Evolutionary conservation across 2,797 vertebrate species (phyloP), one percentile per base, ranked within the genome.

Genomic region (Mus minutoides): DNA sequence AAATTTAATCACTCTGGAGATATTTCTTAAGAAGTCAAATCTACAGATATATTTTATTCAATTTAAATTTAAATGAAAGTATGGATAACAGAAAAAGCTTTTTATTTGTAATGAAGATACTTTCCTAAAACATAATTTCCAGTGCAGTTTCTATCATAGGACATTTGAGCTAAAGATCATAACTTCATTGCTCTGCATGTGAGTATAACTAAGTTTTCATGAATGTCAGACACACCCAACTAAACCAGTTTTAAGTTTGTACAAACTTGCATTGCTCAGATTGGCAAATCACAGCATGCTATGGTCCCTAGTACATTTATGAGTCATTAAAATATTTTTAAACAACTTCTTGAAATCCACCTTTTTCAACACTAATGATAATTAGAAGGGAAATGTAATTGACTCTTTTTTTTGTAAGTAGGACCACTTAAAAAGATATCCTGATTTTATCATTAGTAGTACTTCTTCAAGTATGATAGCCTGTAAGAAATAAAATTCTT

Each of bases 181-280:
- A 94, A 88, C 91, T 93, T 96, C 62, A 93, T 92, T 94, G 73
- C 84, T 96, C 73, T 94, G 40, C n/a, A 69, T 91, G 40, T 80
- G 71, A 95, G 31, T 82, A 93, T 90, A 96, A 92, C 10, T 87
- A 97, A 97, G 77, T 97, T 98, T 98, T 97, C 90, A 54, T 92
- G 96, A 96, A 88, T 94, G 19, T 96, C 83, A 97, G 97, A 77
- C 98, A 98, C 98, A 98, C 98, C 98, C 97, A 0, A 96, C 96
- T 97, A 82, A 98, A 98, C 97, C 97, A 98, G 98, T 98, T 98
- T 98, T 95, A 98, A 98, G 98, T 98, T 98, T 98, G 97, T 98
- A 98, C 84, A 97, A 96, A 98, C 98, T 97, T 97, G 96, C 60
- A 86, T 96, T 92, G 84, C 60, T 97, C 60, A 96, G 93, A 98